Percentiles rank a stretch among this genome's conserved stretches.
These are phyloP conservation scores for Lithophane semibrunnea DNA, from an alignment of 2,888 invertebrate genomes.

Conservation along the genomic window DNA sequence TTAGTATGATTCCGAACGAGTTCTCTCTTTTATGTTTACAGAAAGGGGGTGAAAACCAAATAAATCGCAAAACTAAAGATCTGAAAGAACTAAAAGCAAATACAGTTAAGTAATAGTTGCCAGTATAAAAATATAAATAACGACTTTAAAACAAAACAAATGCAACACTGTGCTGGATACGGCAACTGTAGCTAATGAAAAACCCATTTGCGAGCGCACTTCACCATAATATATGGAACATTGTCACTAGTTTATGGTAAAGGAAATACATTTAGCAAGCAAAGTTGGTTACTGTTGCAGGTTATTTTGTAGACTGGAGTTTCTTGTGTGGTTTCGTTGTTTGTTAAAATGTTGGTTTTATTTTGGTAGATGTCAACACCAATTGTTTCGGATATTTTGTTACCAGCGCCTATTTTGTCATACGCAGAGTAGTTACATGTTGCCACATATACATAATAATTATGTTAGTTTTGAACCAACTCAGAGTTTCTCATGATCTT, in stretches of 20 bases:
- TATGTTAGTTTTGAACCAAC: not conserved
- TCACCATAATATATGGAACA: conserved; percentile 39
- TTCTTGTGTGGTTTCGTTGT: not conserved
- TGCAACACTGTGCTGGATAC: conserved; percentile 22
- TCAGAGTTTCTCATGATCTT: not conserved
- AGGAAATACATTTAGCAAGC: conserved; percentile 38
- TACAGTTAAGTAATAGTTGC: conserved; percentile 5
- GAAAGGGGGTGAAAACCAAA: not conserved
- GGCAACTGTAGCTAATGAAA: conserved; percentile 55
- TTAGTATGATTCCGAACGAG: not conserved
- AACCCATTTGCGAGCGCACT: conserved; percentile 52
- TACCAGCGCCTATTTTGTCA: not conserved
- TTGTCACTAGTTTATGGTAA: conserved; percentile 45
- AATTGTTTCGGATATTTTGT: not conserved
- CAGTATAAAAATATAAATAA: conserved; percentile 27
- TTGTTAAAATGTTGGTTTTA: conserved; percentile 2
- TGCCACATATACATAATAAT: not conserved
- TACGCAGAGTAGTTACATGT: not conserved
- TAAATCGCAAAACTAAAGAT: not conserved
- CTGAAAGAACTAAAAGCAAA: not conserved
- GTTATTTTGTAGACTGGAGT: not conserved
- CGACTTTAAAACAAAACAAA: conserved; percentile 12
- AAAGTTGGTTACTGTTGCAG: not conserved
- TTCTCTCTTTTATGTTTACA: not conserved
- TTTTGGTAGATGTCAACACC: not conserved